Evolutionary conservation across 2,888 invertebrate species (phyloP).

Genomic region (Bellardia bayeri): DNA sequence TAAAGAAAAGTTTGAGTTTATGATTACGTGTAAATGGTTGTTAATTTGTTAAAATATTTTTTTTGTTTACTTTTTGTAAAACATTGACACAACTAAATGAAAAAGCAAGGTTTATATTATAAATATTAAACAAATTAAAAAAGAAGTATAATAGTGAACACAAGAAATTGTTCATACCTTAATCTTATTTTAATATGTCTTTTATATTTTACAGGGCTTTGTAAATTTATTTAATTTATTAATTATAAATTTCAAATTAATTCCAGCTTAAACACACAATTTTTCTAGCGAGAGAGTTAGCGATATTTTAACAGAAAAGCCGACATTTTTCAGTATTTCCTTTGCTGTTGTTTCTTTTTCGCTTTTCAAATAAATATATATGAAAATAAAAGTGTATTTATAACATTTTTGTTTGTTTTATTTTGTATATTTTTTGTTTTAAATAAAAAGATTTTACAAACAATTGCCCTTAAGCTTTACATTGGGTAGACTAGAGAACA

Average conservation of each 20-base stretch:
- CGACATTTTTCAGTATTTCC: neutral
- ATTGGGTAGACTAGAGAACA: slow-evolving; percentile 58
- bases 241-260: slow-evolving; percentile 10
- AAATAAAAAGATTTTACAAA: slow-evolving; percentile 46
- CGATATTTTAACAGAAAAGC: slow-evolving; percentile 3
- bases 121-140: too few species aligned
- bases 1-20: slow-evolving; percentile 64
- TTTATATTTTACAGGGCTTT: neutral
- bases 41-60: slow-evolving; percentile 57
- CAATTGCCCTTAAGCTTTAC: slow-evolving; percentile 67
- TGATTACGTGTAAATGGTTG: slow-evolving; percentile 68
- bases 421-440: slow-evolving; percentile 13
- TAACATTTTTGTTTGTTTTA: slow-evolving; percentile 6
- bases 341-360: slow-evolving; percentile 16
- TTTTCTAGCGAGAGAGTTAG: neutral
- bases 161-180: too few species aligned
- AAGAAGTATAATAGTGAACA: too few species aligned
- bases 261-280: slow-evolving; percentile 23
- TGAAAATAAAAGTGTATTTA: slow-evolving; percentile 32
- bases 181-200: neutral
- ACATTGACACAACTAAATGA: neutral
- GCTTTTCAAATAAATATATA: neutral
- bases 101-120: neutral
- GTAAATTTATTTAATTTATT: neutral
- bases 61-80: neutral